These are phyloP conservation scores for Pelobates cultripes DNA, from an alignment of 2,797 vertebrate species.

Conservation along the genomic window DNA sequence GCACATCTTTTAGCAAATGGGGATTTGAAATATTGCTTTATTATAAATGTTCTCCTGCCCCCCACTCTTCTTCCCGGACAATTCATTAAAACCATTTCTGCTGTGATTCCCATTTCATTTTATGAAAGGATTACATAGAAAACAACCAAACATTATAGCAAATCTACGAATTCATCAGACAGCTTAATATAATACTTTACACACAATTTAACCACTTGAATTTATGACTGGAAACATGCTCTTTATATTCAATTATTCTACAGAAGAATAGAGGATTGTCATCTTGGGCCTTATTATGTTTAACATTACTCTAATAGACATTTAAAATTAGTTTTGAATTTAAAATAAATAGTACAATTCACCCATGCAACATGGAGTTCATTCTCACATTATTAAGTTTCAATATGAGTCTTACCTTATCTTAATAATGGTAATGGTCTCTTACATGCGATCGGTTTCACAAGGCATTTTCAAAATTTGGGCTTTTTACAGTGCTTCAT, in stretches of 20 bases:
- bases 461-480: conserved; percentile 43
- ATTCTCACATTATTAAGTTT: conserved; percentile 29
- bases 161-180: conserved; percentile 16
- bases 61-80: background rate
- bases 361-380: conserved; percentile 13
- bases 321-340: conserved; percentile 46
- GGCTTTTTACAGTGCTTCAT: conserved; percentile 42
- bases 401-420: conserved; percentile 34
- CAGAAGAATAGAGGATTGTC: conserved; percentile 9
- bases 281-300: conserved; percentile 24
- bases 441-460: conserved; percentile 45
- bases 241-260: background rate
- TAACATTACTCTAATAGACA: conserved; percentile 35
- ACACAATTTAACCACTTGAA: background rate
- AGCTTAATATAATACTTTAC: conserved; percentile 2
- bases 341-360: conserved; percentile 43
- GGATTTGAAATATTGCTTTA: background rate
- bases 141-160: conserved; percentile 10
- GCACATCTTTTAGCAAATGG: no score
- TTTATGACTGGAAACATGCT: conserved; percentile 4
- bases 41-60: background rate
- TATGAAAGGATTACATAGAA: conserved; percentile 1
- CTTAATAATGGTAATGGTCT: conserved; percentile 48
- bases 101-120: conserved; percentile 17
- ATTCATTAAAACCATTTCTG: background rate